Evolutionary conservation across 2,888 invertebrate species (phyloP).

Genomic region (Acleris sparsana): DNA sequence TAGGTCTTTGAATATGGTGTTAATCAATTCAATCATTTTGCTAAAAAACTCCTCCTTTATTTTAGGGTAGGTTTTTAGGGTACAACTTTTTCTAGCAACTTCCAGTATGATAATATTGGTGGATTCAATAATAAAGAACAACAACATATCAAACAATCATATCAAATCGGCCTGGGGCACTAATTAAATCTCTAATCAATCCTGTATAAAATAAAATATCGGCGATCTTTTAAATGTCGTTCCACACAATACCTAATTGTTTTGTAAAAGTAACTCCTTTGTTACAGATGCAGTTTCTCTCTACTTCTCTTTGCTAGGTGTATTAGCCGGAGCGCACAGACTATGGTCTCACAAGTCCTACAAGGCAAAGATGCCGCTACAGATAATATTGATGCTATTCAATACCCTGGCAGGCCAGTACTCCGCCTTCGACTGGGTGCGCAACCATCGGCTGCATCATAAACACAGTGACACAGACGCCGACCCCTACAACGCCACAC

Average conservation of each 20-base stretch:
- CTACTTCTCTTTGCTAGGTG: not conserved
- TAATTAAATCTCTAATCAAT: too few relatives aligned
- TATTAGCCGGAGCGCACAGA: slow-evolving; percentile 15
- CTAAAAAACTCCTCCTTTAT: too few relatives aligned
- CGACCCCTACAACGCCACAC: slow-evolving; percentile 78
- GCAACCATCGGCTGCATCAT: slow-evolving; percentile 80
- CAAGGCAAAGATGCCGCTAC: slow-evolving; percentile 18
- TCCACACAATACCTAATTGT: not conserved
- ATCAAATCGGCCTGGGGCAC: too few relatives aligned
- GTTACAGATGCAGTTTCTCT: not conserved
- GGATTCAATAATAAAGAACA: too few relatives aligned
- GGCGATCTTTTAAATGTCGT: not conserved
- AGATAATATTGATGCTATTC: slow-evolving; percentile 21
- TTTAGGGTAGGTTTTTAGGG: too few relatives aligned
- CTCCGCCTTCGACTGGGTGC: slow-evolving; percentile 9
- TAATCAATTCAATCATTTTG: too few relatives aligned
- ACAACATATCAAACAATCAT: too few relatives aligned
- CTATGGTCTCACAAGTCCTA: slow-evolving; percentile 12
- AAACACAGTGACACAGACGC: slow-evolving; percentile 85
- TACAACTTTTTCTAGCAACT: too few relatives aligned
- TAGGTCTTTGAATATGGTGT: too few relatives aligned
- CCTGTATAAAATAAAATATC: too few relatives aligned
- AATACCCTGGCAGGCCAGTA: not conserved
- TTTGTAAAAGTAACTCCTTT: not conserved
- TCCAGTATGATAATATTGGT: too few relatives aligned